phyloP scores from a whole-genome alignment of 2,888 invertebrate species.

The Cancer borealis region DNA sequence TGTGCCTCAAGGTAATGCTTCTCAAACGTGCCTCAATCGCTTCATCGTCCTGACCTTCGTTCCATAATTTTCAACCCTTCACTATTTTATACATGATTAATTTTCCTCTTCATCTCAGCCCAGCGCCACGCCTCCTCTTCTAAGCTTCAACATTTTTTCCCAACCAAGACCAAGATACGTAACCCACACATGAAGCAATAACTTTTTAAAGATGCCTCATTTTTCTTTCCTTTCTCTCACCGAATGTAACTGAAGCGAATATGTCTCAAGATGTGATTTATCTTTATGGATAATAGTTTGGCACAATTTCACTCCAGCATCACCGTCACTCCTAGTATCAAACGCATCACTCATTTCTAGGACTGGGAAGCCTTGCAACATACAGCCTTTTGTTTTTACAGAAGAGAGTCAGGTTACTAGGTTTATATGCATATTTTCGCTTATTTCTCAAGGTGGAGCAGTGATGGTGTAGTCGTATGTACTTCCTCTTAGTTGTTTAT shows the following conservation, averaged over 20 bases:
- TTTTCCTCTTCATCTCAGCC: not conserved
- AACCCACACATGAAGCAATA: not conserved
- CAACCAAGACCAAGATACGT: not conserved
- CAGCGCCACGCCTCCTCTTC: not conserved
- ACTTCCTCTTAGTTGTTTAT: not conserved
- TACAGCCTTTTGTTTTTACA: not conserved
- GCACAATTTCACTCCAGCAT: not conserved
- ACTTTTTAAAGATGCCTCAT: not conserved
- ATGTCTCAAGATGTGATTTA: not conserved
- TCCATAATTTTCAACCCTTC: too few species aligned
- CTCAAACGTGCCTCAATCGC: too few species aligned
- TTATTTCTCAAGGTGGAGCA: not conserved
- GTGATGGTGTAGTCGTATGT: not conserved
- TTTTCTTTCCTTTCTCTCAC: not conserved
- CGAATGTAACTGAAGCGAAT: not conserved
- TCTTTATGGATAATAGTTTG: not conserved
- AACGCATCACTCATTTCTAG: not conserved
- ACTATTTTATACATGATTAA: not conserved
- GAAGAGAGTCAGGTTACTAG: not conserved
- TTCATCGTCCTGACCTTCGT: too few species aligned
- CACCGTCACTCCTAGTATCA: not conserved
- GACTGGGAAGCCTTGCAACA: not conserved
- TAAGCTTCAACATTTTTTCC: not conserved
- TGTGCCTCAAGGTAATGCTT: too few species aligned
- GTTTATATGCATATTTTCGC: not conserved